Percentiles rank a stretch among this genome's conserved stretches.
These are phyloP conservation scores for Microcebus ravelobensis DNA, from an alignment of 2,113 vertebrate species.

Conservation along the genomic window DNA sequence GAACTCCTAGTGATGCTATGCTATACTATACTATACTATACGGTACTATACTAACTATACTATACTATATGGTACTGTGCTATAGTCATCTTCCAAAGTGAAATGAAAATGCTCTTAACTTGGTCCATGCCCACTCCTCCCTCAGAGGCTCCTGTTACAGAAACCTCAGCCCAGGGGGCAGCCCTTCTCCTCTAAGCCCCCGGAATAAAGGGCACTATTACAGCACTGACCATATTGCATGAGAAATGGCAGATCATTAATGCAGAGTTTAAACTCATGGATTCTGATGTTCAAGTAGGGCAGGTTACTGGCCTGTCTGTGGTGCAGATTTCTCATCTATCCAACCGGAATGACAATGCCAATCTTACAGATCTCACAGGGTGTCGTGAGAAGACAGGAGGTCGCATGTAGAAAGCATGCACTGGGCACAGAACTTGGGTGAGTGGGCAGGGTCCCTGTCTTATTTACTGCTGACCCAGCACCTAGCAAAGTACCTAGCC, in stretches of 20 bases:
- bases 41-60: not conserved
- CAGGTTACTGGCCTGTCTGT: not conserved
- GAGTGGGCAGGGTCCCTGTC: not conserved
- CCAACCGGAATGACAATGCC: not conserved
- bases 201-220: rapidly evolving
- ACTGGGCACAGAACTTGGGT: too few species aligned
- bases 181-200: not conserved
- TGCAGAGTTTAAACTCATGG: not conserved
- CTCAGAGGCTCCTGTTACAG: not conserved
- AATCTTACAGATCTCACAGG: not conserved
- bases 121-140: not conserved
- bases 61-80: not conserved
- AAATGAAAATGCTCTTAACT: not conserved
- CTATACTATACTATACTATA: not conserved
- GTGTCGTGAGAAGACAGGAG: not conserved
- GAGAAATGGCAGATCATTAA: not conserved
- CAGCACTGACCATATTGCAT: rapidly evolving
- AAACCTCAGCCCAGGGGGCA: not conserved
- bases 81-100: not conserved
- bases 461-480: not conserved
- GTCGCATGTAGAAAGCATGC: too few species aligned
- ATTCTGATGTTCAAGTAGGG: not conserved
- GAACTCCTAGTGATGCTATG: not conserved
- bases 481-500: not conserved
- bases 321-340: not conserved